A percentile compares a stretch with the other conserved stretches of the same genome.
phyloP scores from a whole-genome alignment of 2,113 vertebrate species.

The Chaetorhynchus papuensis region DNA sequence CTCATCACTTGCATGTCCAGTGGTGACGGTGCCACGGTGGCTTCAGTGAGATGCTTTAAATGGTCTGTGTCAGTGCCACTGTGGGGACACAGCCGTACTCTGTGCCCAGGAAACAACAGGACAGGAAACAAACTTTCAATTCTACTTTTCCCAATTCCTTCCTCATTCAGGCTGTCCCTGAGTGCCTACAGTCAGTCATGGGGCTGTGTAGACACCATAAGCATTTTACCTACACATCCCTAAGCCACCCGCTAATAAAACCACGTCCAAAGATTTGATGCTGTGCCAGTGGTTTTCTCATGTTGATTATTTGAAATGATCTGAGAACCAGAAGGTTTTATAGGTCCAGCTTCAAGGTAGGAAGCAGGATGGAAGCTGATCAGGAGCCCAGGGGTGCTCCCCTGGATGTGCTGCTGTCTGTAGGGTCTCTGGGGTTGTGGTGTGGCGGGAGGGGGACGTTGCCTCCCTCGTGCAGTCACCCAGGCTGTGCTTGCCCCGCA shows the following conservation, averaged over 20 bases:
- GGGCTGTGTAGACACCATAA: too few relatives aligned
- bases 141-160: background rate
- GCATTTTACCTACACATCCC: background rate
- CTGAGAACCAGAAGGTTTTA: background rate
- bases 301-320: background rate
- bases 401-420: background rate
- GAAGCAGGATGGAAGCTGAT: background rate
- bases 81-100: fast-evolving
- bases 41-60: fast-evolving
- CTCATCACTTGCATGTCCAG: background rate
- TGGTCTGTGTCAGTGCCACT: background rate
- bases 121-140: background rate
- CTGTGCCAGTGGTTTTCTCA: background rate
- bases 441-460: background rate
- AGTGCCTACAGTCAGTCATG: background rate
- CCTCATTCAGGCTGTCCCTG: background rate
- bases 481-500: slow-evolving; percentile 64
- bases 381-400: fast-evolving
- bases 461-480: background rate
- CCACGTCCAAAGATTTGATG: fast-evolving
- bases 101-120: background rate
- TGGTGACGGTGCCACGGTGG: background rate
- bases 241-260: background rate
- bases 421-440: background rate
- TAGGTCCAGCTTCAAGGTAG: background rate